These are phyloP conservation scores for Eurystomus gularis DNA, from an alignment of 2,113 vertebrate genomes.

Conservation along the genomic window DNA sequence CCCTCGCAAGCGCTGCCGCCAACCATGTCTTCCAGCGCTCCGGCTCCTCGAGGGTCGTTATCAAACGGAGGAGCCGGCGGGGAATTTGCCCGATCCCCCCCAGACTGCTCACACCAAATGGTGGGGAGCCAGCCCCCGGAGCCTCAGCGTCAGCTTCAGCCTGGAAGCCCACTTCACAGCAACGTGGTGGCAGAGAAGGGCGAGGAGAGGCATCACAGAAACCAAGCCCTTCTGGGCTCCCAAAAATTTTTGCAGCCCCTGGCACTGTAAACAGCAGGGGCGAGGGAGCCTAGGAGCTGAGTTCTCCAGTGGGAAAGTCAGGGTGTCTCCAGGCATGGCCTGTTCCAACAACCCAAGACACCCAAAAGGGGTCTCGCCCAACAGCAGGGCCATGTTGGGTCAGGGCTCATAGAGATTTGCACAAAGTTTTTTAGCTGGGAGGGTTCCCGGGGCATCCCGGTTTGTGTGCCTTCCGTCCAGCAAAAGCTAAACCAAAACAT, in stretches of 20 bases:
- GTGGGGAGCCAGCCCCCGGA: neutral
- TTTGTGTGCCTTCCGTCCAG: neutral
- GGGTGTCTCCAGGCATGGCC: neutral
- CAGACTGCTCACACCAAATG: neutral
- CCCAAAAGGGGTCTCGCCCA: neutral
- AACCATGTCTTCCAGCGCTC: rapidly evolving
- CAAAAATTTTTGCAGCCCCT: neutral
- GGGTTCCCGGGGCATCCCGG: neutral
- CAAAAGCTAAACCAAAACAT: neutral
- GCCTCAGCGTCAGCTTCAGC: neutral
- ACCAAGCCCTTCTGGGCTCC: neutral
- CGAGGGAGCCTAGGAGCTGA: neutral
- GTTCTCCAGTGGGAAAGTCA: neutral
- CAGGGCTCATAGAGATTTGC: neutral
- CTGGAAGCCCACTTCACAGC: neutral
- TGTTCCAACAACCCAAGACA: rapidly evolving
- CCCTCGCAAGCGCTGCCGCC: neutral
- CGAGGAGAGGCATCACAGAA: neutral
- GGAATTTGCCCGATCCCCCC: neutral
- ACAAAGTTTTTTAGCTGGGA: neutral
- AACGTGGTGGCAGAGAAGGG: rapidly evolving
- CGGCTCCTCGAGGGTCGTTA: neutral
- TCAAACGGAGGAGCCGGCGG: neutral
- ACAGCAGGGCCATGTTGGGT: rapidly evolving
- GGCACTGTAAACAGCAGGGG: rapidly evolving